Percentiles rank a stretch among this genome's conserved stretches.
Conservation (phyloP, 2,113 vertebrate species). For the Acanthochromis polyacanthus region DNA sequence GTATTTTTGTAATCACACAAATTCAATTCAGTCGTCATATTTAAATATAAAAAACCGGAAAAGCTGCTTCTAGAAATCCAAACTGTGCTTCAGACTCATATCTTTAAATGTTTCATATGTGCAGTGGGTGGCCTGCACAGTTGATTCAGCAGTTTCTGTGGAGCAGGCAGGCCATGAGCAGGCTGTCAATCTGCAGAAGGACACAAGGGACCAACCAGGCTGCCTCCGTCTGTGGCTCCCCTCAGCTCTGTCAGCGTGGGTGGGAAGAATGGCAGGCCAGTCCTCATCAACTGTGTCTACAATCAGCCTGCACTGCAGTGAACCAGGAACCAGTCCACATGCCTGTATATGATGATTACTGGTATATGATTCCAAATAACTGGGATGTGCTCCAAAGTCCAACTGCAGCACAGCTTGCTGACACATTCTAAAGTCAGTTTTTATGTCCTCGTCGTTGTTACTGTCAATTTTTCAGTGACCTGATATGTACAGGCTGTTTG, state of each 20-base stretch:
- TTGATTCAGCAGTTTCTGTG: conserved; percentile 20
- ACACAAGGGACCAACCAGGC: conserved; percentile 21
- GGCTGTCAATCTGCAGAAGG: conserved; percentile 24
- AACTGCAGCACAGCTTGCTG: conserved; percentile 15
- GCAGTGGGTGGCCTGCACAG: conserved; percentile 52
- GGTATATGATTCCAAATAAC: conserved; percentile 23
- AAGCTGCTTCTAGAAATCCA: background rate
- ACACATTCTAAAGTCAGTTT: background rate
- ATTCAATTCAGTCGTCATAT: background rate
- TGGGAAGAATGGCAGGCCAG: conserved; percentile 25
- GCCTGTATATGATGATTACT: conserved; percentile 1
- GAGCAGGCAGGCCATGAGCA: conserved; percentile 9
- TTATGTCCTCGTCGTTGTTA: background rate
- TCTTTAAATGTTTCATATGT: conserved; percentile 15
- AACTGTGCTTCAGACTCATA: background rate
- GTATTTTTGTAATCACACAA: background rate
- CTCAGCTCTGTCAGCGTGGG: conserved; percentile 36
- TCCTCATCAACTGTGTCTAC: conserved; percentile 15
- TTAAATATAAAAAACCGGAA: background rate
- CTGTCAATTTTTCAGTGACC: background rate
- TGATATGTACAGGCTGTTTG: background rate
- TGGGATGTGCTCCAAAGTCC: conserved; percentile 21
- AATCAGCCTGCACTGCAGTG: conserved; percentile 11
- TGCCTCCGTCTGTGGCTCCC: conserved; percentile 11
- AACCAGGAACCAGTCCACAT: conserved; percentile 20